These are phyloP conservation scores for Myotis planiceps DNA, from an alignment of 2,797 vertebrate species.

Conservation along the genomic window DNA sequence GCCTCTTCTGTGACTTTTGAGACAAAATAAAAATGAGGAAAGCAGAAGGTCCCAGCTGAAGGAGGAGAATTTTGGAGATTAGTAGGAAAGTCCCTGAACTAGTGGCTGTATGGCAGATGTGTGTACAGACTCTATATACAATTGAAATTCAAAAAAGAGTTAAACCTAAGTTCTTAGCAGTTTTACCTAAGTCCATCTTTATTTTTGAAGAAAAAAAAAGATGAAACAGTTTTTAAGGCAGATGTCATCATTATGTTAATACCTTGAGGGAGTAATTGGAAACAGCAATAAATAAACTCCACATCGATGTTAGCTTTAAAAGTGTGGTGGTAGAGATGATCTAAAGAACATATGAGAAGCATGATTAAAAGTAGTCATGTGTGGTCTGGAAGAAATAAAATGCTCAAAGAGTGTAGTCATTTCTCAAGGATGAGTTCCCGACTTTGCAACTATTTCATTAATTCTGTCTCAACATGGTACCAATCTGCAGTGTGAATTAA, in stretches of 20 bases:
- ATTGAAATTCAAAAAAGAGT: not conserved
- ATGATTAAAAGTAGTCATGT: conserved; percentile 47
- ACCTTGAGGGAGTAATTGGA: conserved; percentile 50
- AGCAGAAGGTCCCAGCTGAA: not conserved
- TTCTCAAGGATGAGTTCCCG: conserved; percentile 37
- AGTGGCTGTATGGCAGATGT: conserved; percentile 13
- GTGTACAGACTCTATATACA: not conserved
- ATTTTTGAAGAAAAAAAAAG: not conserved
- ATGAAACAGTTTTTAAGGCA: conserved; percentile 34
- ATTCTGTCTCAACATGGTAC: not conserved
- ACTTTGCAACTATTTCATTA: conserved; percentile 50
- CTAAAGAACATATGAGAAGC: conserved; percentile 57
- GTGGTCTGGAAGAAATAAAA: conserved; percentile 67
- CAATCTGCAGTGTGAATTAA: not conserved
- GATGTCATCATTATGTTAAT: conserved; percentile 42
- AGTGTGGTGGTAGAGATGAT: conserved; percentile 11
- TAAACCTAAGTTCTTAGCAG: not conserved
- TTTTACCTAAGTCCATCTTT: conserved; percentile 27
- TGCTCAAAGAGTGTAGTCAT: not conserved
- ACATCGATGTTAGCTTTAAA: conserved; percentile 11
- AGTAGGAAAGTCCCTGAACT: conserved; percentile 5
- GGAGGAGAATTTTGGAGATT: conserved; percentile 32
- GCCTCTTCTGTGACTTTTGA: not conserved
- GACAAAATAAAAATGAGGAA: conserved; percentile 66
- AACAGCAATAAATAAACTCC: conserved; percentile 62